Base-by-base conservation (phyloP, 2,888 invertebrate genomes). In the Heliconius aoede region DNA sequence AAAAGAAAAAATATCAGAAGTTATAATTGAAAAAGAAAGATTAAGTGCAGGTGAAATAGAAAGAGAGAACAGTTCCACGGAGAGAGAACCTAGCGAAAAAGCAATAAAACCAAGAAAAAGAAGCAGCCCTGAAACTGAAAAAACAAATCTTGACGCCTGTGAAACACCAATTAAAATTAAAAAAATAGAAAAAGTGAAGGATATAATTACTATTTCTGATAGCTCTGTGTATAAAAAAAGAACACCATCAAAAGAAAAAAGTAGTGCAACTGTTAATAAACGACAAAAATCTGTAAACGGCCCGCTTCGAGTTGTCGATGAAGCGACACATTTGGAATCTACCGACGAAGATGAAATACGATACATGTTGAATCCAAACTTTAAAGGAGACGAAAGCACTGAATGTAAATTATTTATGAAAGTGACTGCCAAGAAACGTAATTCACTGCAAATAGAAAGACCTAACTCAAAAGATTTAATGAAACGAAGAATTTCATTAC, bases 301-400 rank as follows among this genome's bases (percentile, higher is more conserved):
- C 8, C 79, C 86, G 11, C 74, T 82, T 4, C 73, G 79, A 28
- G 78, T 82, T 15, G 81, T 82, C 4, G 84, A 86, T 3, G 79
- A 78, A 1, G 55, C 71, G 0, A 85, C 86, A 76, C 81, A 84
- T 28, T 67, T 81, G 2, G 89, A 90, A 77, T 87, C 87, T 0
- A 92, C 90, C 60, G 94, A 94, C 51, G 93, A 93, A 8, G 93
- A 94, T 51, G 94, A 93, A 76, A 83, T 92, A 3, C 85, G 93
- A 58, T 94, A 94, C 80, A 94, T 94, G 94, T 82, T 94, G 0
- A 94, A 94, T 78, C 94, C 94, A 3, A 85, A 92, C 77, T 91
- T 88, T 76, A 88, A 88, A 83, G 80, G 82, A 3, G 88, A 89
- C 1, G 86, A 89, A 11, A 83, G 84, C 4, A 74, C 80, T 0